A percentile compares a stretch with the other conserved stretches of the same genome.
These are phyloP conservation scores for Nemoura dubitans DNA, from an alignment of 2,888 invertebrate species.

Conservation along the genomic window DNA sequence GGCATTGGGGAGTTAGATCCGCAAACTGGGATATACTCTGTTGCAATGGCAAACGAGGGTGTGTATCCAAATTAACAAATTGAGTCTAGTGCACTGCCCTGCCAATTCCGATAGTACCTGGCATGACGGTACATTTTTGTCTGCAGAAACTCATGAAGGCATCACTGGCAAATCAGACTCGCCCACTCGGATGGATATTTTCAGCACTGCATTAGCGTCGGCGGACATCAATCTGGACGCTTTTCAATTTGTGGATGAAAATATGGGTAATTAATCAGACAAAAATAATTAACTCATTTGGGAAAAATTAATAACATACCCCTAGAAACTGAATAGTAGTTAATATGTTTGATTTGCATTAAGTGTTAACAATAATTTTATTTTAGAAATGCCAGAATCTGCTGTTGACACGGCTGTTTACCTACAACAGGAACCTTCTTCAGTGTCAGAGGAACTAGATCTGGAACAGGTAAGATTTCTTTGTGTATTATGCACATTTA, in stretches of 20 bases:
- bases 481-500: too few species aligned
- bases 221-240: slow-evolving; percentile 66
- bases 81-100: too few species aligned
- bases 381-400: neutral
- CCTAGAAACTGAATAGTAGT: too few species aligned
- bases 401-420: neutral
- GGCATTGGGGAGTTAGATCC: slow-evolving; percentile 54
- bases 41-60: slow-evolving; percentile 14
- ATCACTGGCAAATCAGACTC: neutral
- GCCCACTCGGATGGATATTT: slow-evolving; percentile 61
- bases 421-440: neutral
- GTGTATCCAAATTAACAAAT: neutral
- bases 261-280: slow-evolving; percentile 35
- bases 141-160: neutral
- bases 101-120: too few species aligned
- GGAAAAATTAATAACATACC: slow-evolving; percentile 4
- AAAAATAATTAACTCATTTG: too few species aligned
- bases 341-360: too few species aligned
- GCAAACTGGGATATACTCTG: slow-evolving; percentile 54
- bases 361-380: too few species aligned
- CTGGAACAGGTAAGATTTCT: neutral
- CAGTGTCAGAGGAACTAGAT: neutral
- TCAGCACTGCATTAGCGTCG: slow-evolving; percentile 65
- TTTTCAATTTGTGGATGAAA: slow-evolving; percentile 64
- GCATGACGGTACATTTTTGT: neutral